Percentiles rank a stretch among this genome's conserved stretches.
phyloP scores from a whole-genome alignment of 2,113 vertebrate species.

The Ammospiza nelsoni region DNA sequence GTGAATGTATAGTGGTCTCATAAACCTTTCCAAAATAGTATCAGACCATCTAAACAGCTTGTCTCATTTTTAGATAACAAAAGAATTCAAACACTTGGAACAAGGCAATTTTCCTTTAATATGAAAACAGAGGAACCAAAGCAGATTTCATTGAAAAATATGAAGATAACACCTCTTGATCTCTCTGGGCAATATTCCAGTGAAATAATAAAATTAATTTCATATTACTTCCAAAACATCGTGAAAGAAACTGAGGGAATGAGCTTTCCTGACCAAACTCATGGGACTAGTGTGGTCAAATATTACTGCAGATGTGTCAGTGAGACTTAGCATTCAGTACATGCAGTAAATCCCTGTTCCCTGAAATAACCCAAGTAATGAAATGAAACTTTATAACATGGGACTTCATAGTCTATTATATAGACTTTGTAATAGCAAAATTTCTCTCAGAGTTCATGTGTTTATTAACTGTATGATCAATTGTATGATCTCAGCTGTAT shows the following conservation, averaged over 20 bases:
- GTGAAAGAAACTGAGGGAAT: background rate
- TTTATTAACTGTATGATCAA: background rate
- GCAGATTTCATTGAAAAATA: background rate
- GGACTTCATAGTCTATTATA: background rate
- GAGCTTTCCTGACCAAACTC: slow-evolving; percentile 7
- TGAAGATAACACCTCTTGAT: background rate
- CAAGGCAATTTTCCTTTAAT: background rate
- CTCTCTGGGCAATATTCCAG: background rate
- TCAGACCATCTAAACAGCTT: background rate
- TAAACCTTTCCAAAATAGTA: background rate
- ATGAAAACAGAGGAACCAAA: background rate
- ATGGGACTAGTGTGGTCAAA: slow-evolving; percentile 3
- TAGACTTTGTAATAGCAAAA: background rate
- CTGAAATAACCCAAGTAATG: background rate
- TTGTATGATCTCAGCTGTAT: background rate
- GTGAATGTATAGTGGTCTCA: background rate
- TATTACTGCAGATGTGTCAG: background rate
- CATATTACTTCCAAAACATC: background rate
- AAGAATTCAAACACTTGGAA: background rate
- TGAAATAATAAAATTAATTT: background rate
- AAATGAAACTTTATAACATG: background rate
- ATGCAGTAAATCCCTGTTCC: background rate
- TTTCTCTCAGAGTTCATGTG: background rate
- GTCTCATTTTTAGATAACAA: background rate
- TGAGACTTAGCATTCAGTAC: background rate